Base-by-base conservation (phyloP, 2,797 vertebrate genomes). In the Chromobotia macracanthus region DNA sequence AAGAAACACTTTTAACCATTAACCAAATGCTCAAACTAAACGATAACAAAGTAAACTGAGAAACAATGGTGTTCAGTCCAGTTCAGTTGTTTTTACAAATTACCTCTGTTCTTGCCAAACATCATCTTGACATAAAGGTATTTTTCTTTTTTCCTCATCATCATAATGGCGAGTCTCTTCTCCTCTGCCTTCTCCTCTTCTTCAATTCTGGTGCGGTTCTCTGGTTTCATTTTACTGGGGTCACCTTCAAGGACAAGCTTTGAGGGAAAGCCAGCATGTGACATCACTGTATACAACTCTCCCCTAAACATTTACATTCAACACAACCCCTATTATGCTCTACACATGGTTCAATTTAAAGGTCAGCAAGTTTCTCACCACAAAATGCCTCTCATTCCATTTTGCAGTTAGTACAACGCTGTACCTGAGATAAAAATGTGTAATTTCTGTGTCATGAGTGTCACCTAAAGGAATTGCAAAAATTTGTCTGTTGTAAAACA, bases 101-200 rank as follows among this genome's bases (percentile, higher is more conserved):
- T n/a, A n/a, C n/a, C n/a, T 83, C 97, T 95, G 88, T 95, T 97
- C 90, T 97, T 98, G 86, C 97, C 97, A 0, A 98, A 99, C 97
- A 99, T 97, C 87, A 99, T 99, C 90, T 99, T 99, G 85, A 95
- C 93, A 75, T 98, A 99, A 0, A 98, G 97, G 83, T 98, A 97
- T 70, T 98, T 99, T 70, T 99, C 97, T 73, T 92, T 96, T 84
- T 98, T 99, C 90, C 96, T 99, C 98, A 99, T 99, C 96, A 97
- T 99, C 98, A 99, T 99, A 88, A 99, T 96, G 83, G 98, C 98
- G 71, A 99, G 89, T 11, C 97, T 95, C 86, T 97, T 99, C 88
- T 99, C 97, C 88, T 99, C 97, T 0, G 92, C 95, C 76, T 97
- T 94, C 89, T 98, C 95, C 84, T 96, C 95, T 84, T 96, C 93